These are phyloP conservation scores for Burhinus oedicnemus DNA, from an alignment of 2,113 vertebrate species.

Conservation along the genomic window DNA sequence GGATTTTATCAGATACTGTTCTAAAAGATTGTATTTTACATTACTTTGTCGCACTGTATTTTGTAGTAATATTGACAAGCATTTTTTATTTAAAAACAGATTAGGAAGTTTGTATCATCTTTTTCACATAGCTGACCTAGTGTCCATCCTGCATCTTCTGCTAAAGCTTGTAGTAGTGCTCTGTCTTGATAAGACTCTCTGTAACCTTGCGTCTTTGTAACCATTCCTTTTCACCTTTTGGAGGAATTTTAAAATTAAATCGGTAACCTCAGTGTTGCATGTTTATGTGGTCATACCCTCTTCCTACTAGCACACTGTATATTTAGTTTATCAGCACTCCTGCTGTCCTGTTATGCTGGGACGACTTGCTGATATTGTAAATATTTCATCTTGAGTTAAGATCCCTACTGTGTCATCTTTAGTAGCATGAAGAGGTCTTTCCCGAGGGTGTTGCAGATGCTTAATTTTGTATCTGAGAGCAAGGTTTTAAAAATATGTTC, in stretches of 20 bases:
- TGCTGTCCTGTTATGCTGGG: neutral
- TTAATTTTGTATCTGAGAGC: neutral
- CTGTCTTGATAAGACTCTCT: neutral
- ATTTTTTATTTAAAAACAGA: neutral
- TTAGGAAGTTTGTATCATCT: neutral
- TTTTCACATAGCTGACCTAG: neutral
- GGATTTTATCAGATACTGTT: neutral
- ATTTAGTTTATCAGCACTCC: neutral
- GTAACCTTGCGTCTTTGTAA: neutral
- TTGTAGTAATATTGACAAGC: neutral
- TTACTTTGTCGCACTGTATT: neutral
- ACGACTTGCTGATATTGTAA: neutral
- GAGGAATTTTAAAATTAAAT: neutral
- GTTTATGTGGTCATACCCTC: neutral
- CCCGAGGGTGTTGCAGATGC: neutral
- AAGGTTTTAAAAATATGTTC: neutral
- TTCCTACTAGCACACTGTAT: neutral
- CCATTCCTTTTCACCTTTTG: neutral
- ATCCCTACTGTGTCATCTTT: neutral
- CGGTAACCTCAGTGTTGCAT: neutral
- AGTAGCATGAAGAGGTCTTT: neutral
- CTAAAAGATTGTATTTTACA: neutral
- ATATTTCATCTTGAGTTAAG: neutral
- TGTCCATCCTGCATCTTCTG: neutral
- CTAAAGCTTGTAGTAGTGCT: neutral